Percentiles rank a stretch among this genome's conserved stretches.
phyloP scores from a whole-genome alignment of 1,140 invertebrate species.

The Drosophila baimaii region DNA sequence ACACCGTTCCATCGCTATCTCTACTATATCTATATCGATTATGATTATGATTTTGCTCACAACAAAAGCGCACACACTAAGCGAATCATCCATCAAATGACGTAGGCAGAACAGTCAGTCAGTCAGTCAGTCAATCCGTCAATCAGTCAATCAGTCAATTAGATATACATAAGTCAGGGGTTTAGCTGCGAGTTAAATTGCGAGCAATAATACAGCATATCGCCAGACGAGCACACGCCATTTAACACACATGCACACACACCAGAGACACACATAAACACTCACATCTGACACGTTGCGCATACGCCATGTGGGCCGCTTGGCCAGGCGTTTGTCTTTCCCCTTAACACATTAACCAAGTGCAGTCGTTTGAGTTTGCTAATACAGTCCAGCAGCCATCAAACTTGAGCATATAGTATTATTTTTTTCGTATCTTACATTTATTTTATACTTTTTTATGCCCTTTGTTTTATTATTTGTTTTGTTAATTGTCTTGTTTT shows the following conservation, averaged over 20 bases:
- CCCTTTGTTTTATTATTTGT: constrained; percentile 27
- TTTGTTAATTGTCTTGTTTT: constrained; percentile 44
- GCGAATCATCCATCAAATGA: constrained; percentile 32
- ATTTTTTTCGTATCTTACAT: constrained; percentile 2
- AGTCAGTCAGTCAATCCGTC: constrained; percentile 4
- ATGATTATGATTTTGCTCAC: constrained; percentile 36
- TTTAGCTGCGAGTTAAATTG: constrained; percentile 29
- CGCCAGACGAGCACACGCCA: constrained; percentile 20
- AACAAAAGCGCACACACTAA: constrained; percentile 37
- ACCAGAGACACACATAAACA: not conserved
- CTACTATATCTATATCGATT: constrained; percentile 23
- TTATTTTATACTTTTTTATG: constrained; percentile 1
- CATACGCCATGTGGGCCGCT: constrained; percentile 43
- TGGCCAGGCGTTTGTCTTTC: constrained; percentile 29
- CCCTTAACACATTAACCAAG: constrained; percentile 51
- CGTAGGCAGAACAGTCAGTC: constrained; percentile 22
- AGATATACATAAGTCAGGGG: constrained; percentile 18
- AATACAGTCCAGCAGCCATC: constrained; percentile 28
- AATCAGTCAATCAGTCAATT: constrained; percentile 21
- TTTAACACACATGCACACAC: constrained; percentile 24
- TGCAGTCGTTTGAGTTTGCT: constrained; percentile 37
- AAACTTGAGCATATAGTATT: constrained; percentile 44
- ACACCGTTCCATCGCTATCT: constrained; percentile 42
- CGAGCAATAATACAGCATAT: constrained; percentile 47
- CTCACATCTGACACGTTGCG: constrained; percentile 21